Evolutionary conservation across 64 coral and sea anemone genomes (phyloP), one percentile per base, ranked within the genome.

Genomic region (Stylophora pistillata): DNA sequence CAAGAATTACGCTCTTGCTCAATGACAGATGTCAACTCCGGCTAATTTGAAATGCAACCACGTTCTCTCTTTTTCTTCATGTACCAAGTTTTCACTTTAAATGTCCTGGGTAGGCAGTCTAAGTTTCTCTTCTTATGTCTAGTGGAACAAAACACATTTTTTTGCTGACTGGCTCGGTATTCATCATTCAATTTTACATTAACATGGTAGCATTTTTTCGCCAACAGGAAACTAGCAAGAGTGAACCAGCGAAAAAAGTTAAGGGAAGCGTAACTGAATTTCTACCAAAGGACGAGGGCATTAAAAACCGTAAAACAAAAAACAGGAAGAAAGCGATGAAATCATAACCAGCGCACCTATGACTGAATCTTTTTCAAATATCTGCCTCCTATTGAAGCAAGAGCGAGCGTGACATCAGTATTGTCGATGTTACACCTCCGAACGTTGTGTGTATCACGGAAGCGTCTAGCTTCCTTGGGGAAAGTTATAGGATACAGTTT

Each of bases 231-330:
- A 25, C 58, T 28, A 33, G 15, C 10, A 27, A 68, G 18, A 70
- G 37, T 53, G 69, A 84, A 84, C 37, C 61, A 21, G 69, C 30
- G 17, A 82, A 82, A 53, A 84, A 68, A 41, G 20, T 70, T 9
- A 84, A 62, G 54, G 34, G 60, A 69, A 23, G 80, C 26, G 31
- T 1, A 53, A 23, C 30, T 27, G 52, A 10, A 84, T 15, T 69
- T 53, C 25, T 68, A 11, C 10, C 13, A 28, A 14, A 41, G 20
- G 14, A 27, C 25, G 69, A 26, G 33, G 33, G 13, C 37, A 33
- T 15, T 14, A 84, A 84, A 69, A 20, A n/a, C 47, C 32, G 31
- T 10, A 84, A 84, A 15, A 70, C 47, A 84, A 15, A 16, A 37
- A 68, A 84, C 66, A 15, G 33, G 27, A 78, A 78, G 56, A 84